phyloP scores from a whole-genome alignment of 1,140 invertebrate species.

The Vanessa atalanta region DNA sequence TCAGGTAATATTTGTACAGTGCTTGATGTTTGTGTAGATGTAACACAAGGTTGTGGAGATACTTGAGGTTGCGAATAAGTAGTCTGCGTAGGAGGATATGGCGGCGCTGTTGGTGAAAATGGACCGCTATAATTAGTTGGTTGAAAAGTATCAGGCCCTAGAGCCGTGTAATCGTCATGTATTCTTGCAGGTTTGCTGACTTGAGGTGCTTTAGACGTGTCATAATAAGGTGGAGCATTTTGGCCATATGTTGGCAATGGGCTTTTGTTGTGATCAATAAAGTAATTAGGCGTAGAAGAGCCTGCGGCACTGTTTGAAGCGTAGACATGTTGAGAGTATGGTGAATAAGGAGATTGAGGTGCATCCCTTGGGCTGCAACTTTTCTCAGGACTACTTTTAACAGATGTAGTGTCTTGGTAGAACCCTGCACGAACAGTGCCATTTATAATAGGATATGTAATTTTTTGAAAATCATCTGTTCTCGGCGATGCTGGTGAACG shows the following conservation, averaged over 20 bases:
- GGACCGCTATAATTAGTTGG: conserved; percentile 72
- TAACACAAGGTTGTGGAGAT: conserved; percentile 51
- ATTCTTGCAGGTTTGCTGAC: conserved; percentile 58
- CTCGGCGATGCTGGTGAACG: conserved; percentile 83
- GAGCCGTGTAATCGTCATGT: conserved; percentile 63
- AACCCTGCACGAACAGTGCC: conserved; percentile 88
- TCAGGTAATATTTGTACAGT: conserved; percentile 46
- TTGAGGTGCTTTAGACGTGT: conserved; percentile 77
- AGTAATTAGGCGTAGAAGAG: conserved; percentile 66
- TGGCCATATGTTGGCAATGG: conserved; percentile 72
- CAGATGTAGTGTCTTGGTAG: conserved; percentile 88
- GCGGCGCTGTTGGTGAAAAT: conserved; percentile 64
- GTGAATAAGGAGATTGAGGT: conserved; percentile 82
- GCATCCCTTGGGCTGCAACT: conserved; percentile 85
- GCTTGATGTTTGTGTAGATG: conserved; percentile 38
- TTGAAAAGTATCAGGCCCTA: conserved; percentile 73
- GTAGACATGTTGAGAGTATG: conserved; percentile 84
- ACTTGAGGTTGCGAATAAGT: conserved; percentile 66
- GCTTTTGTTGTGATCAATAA: conserved; percentile 74
- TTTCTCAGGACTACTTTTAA: conserved; percentile 87
- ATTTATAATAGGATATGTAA: conserved; percentile 85
- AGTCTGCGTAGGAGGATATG: conserved; percentile 61
- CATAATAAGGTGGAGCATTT: conserved; percentile 78
- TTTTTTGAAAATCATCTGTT: conserved; percentile 82
- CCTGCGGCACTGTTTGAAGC: conserved; percentile 78